Evolutionary conservation across 2,797 vertebrate species (phyloP).

Genomic region (Bryconaethiops microstoma): DNA sequence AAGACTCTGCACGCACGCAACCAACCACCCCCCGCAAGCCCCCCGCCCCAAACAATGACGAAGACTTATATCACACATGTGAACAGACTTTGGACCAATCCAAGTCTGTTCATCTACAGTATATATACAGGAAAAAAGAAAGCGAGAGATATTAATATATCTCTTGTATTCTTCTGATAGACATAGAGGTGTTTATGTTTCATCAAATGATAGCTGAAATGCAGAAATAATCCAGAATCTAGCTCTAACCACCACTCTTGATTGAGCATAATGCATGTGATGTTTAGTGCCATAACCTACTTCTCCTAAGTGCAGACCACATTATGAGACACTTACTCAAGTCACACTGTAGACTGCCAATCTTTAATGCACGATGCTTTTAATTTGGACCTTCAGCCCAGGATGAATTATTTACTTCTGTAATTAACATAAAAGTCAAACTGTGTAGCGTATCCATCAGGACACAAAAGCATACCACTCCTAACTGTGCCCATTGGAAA

Average conservation of each 20-base stretch:
- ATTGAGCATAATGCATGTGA: constrained; percentile 46
- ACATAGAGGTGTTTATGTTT: constrained; percentile 1
- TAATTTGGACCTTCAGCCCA: constrained; percentile 47
- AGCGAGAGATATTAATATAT: too few relatives aligned
- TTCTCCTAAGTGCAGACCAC: constrained; percentile 50
- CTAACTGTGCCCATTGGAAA: neutral
- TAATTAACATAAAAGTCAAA: constrained; percentile 39
- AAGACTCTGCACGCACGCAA: too few relatives aligned
- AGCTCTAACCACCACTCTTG: constrained; percentile 4
- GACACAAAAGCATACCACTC: constrained; percentile 30
- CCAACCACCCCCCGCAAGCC: too few relatives aligned
- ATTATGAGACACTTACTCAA: constrained; percentile 45
- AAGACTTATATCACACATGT: too few relatives aligned
- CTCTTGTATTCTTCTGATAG: neutral
- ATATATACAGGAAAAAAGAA: too few relatives aligned
- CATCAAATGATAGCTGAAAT: constrained; percentile 16
- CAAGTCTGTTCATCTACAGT: too few relatives aligned
- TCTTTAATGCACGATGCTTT: constrained; percentile 53
- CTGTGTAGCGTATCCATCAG: constrained; percentile 20
- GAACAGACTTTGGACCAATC: too few relatives aligned
- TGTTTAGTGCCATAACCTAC: constrained; percentile 46
- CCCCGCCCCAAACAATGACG: too few relatives aligned
- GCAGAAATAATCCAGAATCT: constrained; percentile 23
- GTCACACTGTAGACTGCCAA: constrained; percentile 43
- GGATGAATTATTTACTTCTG: constrained; percentile 49